These are phyloP conservation scores for Scaptomyza caliginosa DNA, from an alignment of 2,888 invertebrate species.

Conservation along the genomic window DNA sequence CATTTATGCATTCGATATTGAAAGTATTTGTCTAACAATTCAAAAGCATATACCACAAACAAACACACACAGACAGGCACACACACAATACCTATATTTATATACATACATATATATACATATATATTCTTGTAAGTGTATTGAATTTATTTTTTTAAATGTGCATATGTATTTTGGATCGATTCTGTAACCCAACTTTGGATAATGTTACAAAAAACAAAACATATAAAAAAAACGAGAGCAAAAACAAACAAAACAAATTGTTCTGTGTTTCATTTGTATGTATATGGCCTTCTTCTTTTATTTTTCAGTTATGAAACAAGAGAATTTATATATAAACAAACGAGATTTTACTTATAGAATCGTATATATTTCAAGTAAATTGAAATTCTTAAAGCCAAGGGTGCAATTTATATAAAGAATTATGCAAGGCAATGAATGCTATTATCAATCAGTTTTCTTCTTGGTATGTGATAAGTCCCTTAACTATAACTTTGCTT, in stretches of 20 bases:
- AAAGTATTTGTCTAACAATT: slow-evolving; percentile 48
- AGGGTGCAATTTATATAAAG: neutral
- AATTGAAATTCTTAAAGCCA: neutral
- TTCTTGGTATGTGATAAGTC: too few species aligned
- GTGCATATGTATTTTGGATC: slow-evolving; percentile 72
- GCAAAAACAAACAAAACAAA: slow-evolving; percentile 11
- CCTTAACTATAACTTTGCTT: neutral
- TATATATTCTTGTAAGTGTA: slow-evolving; percentile 64
- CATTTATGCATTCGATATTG: slow-evolving; percentile 75
- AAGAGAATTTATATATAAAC: neutral
- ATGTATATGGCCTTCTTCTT: neutral
- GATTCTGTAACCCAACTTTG: slow-evolving; percentile 48
- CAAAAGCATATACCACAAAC: slow-evolving; percentile 38
- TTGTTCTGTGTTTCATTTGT: slow-evolving; percentile 34
- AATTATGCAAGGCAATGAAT: too few species aligned
- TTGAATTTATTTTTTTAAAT: slow-evolving; percentile 70
- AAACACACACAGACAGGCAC: slow-evolving; percentile 21
- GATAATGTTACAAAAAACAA: slow-evolving; percentile 43
- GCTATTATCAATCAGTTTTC: neutral
- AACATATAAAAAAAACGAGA: slow-evolving; percentile 12
- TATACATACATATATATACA: slow-evolving; percentile 43
- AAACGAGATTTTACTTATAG: neutral
- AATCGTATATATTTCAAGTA: neutral
- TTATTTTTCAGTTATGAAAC: slow-evolving; percentile 1
- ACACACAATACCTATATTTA: slow-evolving; percentile 46